Evolutionary conservation across 1,140 invertebrate genomes (phyloP).

Genomic region (Hyles vespertilio): DNA sequence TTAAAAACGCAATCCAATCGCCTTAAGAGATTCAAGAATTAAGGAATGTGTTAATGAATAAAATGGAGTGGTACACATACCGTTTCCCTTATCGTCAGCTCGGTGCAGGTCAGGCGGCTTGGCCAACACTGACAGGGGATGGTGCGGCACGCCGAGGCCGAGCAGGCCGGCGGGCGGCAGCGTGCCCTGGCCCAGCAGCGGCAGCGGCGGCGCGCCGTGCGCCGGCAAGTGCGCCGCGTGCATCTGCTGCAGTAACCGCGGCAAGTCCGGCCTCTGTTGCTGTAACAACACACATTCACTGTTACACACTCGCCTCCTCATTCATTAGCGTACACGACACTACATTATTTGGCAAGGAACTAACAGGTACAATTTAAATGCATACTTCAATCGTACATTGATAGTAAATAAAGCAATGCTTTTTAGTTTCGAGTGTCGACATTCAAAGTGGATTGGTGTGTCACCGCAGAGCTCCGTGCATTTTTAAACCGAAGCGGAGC

Average conservation of each 20-base stretch:
- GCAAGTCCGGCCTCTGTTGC: constrained; percentile 87
- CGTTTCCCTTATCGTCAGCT: constrained; percentile 76
- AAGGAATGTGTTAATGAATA: too few species aligned
- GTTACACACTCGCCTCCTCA: not conserved
- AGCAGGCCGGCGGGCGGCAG: constrained; percentile 78
- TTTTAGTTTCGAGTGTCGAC: constrained; percentile 34
- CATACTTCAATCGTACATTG: constrained; percentile 6
- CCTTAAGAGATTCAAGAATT: too few species aligned
- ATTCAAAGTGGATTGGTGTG: constrained; percentile 68
- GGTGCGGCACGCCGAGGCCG: constrained; percentile 77
- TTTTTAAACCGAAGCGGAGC: constrained; percentile 65
- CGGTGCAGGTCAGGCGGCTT: constrained; percentile 85
- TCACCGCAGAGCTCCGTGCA: constrained; percentile 66
- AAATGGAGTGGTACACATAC: constrained; percentile 65
- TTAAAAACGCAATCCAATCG: too few species aligned
- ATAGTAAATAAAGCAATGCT: constrained; percentile 21
- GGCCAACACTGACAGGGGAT: constrained; percentile 78
- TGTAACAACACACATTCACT: constrained; percentile 59
- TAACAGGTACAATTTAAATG: constrained; percentile 4
- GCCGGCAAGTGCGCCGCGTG: constrained; percentile 91
- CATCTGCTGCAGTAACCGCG: constrained; percentile 90
- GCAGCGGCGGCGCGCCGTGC: constrained; percentile 83
- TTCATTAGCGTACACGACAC: not conserved
- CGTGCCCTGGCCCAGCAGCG: constrained; percentile 82
- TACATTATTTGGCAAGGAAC: constrained; percentile 1